Conservation (phyloP, 2,888 invertebrate genomes). For the Mamestra brassicae region DNA sequence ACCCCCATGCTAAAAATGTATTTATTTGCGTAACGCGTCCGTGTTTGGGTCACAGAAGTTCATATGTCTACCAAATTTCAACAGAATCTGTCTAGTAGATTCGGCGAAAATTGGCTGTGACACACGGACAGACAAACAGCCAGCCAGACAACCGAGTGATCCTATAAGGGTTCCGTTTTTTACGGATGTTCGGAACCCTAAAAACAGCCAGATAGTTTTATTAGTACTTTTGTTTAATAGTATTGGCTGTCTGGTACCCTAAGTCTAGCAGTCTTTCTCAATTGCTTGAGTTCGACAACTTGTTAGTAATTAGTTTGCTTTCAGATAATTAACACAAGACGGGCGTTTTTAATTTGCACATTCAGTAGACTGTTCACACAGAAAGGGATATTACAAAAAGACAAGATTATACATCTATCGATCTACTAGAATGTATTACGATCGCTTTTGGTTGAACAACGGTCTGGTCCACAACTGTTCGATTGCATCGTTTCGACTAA, state of each 20-base stretch:
- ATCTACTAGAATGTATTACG: background rate
- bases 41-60: too few relatives aligned
- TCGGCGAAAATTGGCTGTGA: too few relatives aligned
- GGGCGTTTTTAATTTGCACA: slow-evolving; percentile 5
- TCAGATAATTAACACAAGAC: slow-evolving; percentile 22
- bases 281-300: slow-evolving; percentile 34
- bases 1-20: too few relatives aligned
- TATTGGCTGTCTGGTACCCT: slow-evolving; percentile 9
- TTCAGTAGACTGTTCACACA: background rate
- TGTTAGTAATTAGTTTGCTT: slow-evolving; percentile 13
- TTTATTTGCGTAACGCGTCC: too few relatives aligned
- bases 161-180: too few relatives aligned
- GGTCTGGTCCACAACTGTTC: slow-evolving; percentile 38
- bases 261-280: slow-evolving; percentile 12
- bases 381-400: background rate
- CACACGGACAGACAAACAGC: too few relatives aligned
- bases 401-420: background rate
- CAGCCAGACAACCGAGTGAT: too few relatives aligned
- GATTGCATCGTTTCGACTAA: slow-evolving; percentile 43
- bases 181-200: too few relatives aligned
- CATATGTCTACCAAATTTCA: too few relatives aligned
- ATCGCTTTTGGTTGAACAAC: slow-evolving; percentile 38
- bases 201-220: background rate
- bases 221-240: slow-evolving; percentile 22
- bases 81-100: too few relatives aligned